Percentiles rank a stretch among this genome's conserved stretches.
phyloP scores from a whole-genome alignment of 2,113 vertebrate genomes.

The Strix uralensis region DNA sequence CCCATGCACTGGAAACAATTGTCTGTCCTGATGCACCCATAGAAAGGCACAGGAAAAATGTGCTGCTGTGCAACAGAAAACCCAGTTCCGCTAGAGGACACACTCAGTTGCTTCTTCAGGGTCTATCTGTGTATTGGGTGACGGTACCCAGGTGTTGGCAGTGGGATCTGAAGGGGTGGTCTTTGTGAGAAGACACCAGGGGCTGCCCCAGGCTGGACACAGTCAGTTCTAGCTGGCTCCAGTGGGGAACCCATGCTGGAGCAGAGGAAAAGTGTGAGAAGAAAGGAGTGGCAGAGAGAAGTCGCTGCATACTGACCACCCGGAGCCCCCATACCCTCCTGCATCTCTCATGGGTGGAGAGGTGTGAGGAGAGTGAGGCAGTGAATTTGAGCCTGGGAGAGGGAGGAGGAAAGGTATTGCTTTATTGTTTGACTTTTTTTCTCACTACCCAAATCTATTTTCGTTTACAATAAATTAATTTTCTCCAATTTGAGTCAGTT shows the following conservation, averaged over 20 bases:
- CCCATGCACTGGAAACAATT: background rate
- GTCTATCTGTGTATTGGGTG: background rate
- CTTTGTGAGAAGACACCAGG: background rate
- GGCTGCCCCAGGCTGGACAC: no score
- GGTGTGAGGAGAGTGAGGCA: background rate
- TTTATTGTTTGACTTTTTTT: background rate
- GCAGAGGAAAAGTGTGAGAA: background rate
- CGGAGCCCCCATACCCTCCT: background rate
- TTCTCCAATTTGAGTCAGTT: background rate
- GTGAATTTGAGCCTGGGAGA: background rate
- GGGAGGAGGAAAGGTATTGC: background rate
- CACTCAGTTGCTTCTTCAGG: accelerated
- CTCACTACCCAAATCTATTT: background rate
- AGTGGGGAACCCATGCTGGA: background rate
- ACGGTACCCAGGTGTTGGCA: background rate
- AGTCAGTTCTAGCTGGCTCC: background rate
- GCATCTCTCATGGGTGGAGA: background rate
- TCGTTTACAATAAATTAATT: background rate
- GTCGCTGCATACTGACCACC: accelerated
- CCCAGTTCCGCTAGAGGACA: background rate
- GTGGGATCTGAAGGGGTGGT: background rate
- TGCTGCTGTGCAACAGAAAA: background rate
- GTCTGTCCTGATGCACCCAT: background rate
- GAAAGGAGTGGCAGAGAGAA: background rate
- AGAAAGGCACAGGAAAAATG: background rate